Evolutionary conservation across 2,113 vertebrate genomes (phyloP), one percentile per base, ranked within the genome.

Genomic region (Lagenorhynchus albirostris): DNA sequence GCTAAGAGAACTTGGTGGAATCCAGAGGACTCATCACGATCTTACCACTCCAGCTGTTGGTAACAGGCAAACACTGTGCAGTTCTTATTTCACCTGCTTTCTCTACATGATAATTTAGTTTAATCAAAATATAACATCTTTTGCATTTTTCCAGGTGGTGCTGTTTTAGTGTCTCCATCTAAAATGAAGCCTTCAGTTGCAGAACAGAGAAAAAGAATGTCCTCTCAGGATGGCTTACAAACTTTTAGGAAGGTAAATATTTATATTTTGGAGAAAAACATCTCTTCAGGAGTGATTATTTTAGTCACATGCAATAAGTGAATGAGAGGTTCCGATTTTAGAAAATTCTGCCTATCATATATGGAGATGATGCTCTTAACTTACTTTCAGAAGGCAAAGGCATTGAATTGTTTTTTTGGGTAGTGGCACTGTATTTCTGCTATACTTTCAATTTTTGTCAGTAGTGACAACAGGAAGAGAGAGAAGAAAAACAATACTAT

Each of bases 11-110:
- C 98, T 98, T 80, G 98, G 98, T 87, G 98, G 98, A 74, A 36
- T 95, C 60, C 98, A 95, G 17, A 98, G 99, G 88, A 99, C 99
- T 65, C 99, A 99, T 93, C 99, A 98, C 74, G 99, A 99, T 96
- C 98, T 96, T 21, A 99, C 99, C 44, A 99, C 99, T 25, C 99
- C 99, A 70, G 67, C 98, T 89, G 95, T 98, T 95, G 99, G 99
- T 99, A 99, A 99, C 89, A 55, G 50, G 55, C 41, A 36, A 63
- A 58, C 71, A 71, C 81, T 0, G 2, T 11, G 25, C 21, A 62
- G 33, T 79, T 55, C 80, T 50, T 41, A 29, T 2, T 55, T 63
- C 20, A 0, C 26, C 12, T 91, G 68, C 58, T n/a, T 84, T 71
- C 71, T 93, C 76, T 68, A 8, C 0, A 1, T 62, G 33, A 15